Evolutionary conservation across 2,888 invertebrate genomes (phyloP).

Genomic region (Acrocyrtus sp.): DNA sequence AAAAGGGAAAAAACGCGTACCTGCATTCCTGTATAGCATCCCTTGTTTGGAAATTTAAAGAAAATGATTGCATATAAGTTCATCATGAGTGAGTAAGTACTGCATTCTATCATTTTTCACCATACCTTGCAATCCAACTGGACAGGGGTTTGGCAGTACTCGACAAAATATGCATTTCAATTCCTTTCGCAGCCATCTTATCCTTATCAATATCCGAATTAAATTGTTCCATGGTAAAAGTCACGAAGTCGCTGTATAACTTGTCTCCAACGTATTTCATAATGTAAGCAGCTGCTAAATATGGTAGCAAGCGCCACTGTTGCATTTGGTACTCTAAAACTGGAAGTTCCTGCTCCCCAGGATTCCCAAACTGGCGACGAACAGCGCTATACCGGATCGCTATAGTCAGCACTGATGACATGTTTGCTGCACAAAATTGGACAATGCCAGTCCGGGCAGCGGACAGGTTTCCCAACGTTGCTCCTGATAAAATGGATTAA

Average conservation of each 20-base stretch:
- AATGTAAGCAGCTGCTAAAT: conserved; percentile 67
- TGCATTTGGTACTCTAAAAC: conserved; percentile 65
- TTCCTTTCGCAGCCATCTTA: conserved; percentile 65
- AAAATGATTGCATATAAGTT: no score
- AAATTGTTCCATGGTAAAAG: conserved; percentile 57
- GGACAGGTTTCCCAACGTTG: conserved; percentile 58
- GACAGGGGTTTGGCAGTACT: conserved; percentile 73
- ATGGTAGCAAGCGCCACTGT: conserved; percentile 70
- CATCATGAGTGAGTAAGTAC: no score
- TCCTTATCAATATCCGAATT: conserved; percentile 47
- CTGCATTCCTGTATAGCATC: conserved; percentile 92
- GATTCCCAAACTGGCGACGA: conserved; percentile 64
- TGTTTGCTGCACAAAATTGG: conserved; percentile 54
- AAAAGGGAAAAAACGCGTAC: conserved; percentile 71
- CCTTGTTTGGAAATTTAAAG: no score
- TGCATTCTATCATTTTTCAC: no score
- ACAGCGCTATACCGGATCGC: conserved; percentile 70
- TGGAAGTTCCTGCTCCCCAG: conserved; percentile 53
- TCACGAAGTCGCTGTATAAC: conserved; percentile 61
- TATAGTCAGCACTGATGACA: conserved; percentile 65
- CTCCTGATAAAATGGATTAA: conserved; percentile 25
- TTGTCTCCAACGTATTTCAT: conserved; percentile 66
- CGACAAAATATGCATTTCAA: conserved; percentile 71
- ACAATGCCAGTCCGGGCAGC: conserved; percentile 55
- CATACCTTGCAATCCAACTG: conserved; percentile 87